Evolutionary conservation across 2,113 vertebrate genomes (phyloP).

Genomic region (Prietella phreatophila): DNA sequence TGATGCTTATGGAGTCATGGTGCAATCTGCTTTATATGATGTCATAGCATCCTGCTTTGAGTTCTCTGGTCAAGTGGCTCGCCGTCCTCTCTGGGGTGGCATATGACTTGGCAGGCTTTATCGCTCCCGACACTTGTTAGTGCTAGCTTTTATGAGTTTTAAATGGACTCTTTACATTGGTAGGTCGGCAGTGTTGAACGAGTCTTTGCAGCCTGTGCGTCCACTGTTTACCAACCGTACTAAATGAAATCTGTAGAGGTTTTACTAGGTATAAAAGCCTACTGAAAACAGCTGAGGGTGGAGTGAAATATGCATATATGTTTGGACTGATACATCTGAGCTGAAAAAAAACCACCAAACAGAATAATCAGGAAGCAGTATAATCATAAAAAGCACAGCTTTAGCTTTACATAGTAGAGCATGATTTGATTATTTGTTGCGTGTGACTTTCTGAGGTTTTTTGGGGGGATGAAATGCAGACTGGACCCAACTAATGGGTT

Average conservation of each 20-base stretch:
- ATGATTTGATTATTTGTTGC: constrained; percentile 14
- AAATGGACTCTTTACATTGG: constrained; percentile 66
- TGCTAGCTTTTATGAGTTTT: constrained; percentile 70
- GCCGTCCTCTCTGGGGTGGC: constrained; percentile 49
- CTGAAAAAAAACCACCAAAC: neutral
- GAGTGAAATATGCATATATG: neutral
- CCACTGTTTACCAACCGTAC: neutral
- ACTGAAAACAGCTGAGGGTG: neutral
- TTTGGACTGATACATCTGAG: neutral
- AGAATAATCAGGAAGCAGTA: neutral
- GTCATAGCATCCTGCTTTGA: constrained; percentile 55
- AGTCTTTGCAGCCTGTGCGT: constrained; percentile 50
- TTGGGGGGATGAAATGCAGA: neutral
- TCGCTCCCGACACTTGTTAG: constrained; percentile 63
- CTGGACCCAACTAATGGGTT: neutral
- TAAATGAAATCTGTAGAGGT: neutral
- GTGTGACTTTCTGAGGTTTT: neutral
- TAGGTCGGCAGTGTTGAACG: constrained; percentile 65
- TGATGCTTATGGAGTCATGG: neutral
- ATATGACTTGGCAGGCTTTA: constrained; percentile 64
- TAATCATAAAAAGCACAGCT: neutral
- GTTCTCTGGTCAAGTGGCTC: constrained; percentile 61
- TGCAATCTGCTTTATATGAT: constrained; percentile 44
- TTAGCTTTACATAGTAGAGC: neutral
- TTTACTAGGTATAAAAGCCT: neutral